Percentiles rank a stretch among this genome's conserved stretches.
These are phyloP conservation scores for Adineta ricciae DNA, from an alignment of 2,888 invertebrate species.

Conservation along the genomic window DNA sequence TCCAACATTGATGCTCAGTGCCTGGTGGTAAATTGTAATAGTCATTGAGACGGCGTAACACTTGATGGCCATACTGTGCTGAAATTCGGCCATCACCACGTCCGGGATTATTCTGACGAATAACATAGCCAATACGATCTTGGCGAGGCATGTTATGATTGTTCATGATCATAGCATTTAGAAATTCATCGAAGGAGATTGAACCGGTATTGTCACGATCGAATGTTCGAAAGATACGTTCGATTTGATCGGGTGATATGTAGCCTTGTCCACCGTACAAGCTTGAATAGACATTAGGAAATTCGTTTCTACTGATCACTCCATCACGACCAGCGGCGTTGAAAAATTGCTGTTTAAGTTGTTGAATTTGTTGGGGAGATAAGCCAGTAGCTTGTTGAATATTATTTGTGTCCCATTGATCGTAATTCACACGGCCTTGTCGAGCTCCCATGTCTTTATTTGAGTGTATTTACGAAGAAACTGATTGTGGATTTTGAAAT, in stretches of 20 bases:
- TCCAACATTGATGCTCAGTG: neutral
- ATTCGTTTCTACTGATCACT: neutral
- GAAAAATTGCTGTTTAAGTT: neutral
- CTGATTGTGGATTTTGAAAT: neutral
- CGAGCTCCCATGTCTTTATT: neutral
- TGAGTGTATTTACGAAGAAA: neutral
- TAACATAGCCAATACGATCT: neutral
- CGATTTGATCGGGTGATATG: neutral
- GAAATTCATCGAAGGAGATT: neutral
- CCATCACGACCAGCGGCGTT: neutral
- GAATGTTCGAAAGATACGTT: neutral
- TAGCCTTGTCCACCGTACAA: neutral
- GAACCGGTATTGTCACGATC: neutral
- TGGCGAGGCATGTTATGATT: neutral
- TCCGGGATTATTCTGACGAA: neutral
- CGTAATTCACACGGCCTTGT: neutral
- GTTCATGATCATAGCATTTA: neutral
- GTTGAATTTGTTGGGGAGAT: neutral
- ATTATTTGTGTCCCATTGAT: neutral
- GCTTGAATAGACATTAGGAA: neutral
- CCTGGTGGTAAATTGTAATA: neutral
- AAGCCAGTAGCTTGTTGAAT: neutral
- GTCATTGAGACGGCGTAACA: neutral
- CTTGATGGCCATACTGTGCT: neutral
- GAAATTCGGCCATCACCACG: neutral